Percentiles rank a stretch among this genome's conserved stretches.
These are phyloP conservation scores for Bufotes viridis DNA, from an alignment of 2,797 vertebrate genomes.

Conservation along the genomic window DNA sequence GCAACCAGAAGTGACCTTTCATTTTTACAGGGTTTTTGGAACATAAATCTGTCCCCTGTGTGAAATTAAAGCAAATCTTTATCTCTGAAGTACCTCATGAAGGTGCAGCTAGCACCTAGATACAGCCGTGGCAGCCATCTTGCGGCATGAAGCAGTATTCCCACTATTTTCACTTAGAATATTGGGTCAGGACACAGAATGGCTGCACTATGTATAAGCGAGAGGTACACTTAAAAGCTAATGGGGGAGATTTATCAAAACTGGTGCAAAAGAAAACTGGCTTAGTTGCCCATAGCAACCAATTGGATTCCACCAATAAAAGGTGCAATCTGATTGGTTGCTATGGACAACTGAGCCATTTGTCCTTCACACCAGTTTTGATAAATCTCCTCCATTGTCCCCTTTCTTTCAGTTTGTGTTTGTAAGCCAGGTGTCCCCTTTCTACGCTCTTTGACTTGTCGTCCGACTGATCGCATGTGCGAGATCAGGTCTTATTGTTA, in stretches of 20 bases:
- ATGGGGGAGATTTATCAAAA: too few species aligned
- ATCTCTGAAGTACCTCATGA: background rate
- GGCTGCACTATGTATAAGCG: background rate
- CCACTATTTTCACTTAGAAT: background rate
- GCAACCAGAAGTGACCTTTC: background rate
- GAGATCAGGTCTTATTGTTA: background rate
- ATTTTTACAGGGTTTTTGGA: background rate
- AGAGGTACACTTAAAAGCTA: background rate
- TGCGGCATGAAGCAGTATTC: background rate
- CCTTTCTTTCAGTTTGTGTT: slow-evolving; percentile 59
- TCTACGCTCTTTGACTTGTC: slow-evolving; percentile 27
- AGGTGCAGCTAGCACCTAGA: background rate
- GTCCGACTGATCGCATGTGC: background rate
- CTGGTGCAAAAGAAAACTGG: too few species aligned
- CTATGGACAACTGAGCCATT: too few species aligned
- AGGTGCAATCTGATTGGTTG: too few species aligned
- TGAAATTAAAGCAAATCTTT: background rate
- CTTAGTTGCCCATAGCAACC: too few species aligned
- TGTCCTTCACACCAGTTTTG: too few species aligned
- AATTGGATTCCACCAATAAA: too few species aligned
- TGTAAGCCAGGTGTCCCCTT: slow-evolving; percentile 30
- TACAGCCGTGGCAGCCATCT: background rate
- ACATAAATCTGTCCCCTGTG: background rate
- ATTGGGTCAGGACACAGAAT: background rate
- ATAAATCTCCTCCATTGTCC: slow-evolving; percentile 10